Percentiles rank a stretch among this genome's conserved stretches.
Conservation (phyloP, 2,113 vertebrate genomes). For the Phalacrocorax brasilianus region DNA sequence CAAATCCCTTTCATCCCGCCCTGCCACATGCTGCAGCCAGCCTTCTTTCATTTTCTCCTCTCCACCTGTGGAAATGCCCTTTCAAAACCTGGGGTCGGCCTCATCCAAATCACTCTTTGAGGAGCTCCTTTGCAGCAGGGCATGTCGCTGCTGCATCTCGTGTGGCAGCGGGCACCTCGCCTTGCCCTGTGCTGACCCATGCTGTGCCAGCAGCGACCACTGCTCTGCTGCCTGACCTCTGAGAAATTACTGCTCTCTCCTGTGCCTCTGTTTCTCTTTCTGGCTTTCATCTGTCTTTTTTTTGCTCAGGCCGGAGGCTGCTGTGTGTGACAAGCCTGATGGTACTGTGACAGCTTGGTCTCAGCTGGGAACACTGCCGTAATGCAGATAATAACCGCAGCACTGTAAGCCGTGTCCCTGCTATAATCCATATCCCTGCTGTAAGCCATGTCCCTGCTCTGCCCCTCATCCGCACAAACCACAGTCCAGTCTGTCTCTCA, state of each 20-base stretch:
- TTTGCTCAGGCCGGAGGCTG: neutral
- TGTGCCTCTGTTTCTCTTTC: neutral
- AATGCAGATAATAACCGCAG: neutral
- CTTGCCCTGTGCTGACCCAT: rapidly evolving
- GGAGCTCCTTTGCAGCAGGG: neutral
- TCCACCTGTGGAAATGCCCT: neutral
- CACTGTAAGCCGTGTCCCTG: rapidly evolving
- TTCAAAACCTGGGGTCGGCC: rapidly evolving
- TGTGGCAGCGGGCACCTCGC: rapidly evolving
- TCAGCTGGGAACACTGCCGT: neutral
- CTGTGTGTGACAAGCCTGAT: neutral
- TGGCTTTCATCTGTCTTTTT: neutral
- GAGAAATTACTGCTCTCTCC: neutral
- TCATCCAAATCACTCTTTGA: rapidly evolving
- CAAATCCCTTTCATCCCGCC: neutral
- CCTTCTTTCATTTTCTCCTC: neutral
- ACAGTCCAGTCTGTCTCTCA: neutral
- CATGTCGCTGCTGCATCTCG: rapidly evolving
- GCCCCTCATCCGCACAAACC: rapidly evolving
- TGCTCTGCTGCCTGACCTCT: neutral
- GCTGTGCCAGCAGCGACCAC: rapidly evolving
- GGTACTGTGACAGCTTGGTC: neutral
- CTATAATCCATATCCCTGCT: neutral
- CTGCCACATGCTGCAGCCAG: rapidly evolving
- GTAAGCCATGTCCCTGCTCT: neutral